Conservation (phyloP, 2,797 vertebrate genomes). For the Coilia nasus region DNA sequence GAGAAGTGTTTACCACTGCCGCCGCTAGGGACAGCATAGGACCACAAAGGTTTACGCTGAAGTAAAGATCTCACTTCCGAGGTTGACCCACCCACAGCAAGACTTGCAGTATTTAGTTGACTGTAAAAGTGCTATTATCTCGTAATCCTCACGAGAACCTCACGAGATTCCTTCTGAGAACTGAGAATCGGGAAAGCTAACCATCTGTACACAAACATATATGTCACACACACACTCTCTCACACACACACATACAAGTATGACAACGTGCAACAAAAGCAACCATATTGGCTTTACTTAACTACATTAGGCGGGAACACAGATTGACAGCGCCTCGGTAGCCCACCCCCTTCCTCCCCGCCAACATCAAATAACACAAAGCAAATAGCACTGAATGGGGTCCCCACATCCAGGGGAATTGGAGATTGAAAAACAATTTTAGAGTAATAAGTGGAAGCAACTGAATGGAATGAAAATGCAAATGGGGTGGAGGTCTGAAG, state of each 20-base stretch:
- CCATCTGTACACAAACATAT: no score
- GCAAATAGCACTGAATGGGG: constrained; percentile 77
- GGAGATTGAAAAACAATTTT: constrained; percentile 77
- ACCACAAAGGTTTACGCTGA: no score
- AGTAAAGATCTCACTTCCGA: no score
- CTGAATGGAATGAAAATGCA: constrained; percentile 81
- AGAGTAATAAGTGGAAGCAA: constrained; percentile 76
- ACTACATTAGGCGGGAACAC: constrained; percentile 83
- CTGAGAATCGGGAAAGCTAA: no score
- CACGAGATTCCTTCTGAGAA: no score
- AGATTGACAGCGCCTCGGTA: constrained; percentile 74
- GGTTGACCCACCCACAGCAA: no score
- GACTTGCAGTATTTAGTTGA: no score
- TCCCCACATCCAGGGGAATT: constrained; percentile 71
- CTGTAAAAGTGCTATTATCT: no score
- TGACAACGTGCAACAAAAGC: constrained; percentile 80
- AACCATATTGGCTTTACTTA: constrained; percentile 84
- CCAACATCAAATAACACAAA: constrained; percentile 78
- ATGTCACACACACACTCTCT: neutral
- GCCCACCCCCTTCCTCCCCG: constrained; percentile 58
- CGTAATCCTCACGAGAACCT: no score
- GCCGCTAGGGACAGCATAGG: no score
- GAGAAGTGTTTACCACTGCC: no score
- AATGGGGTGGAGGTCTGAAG: constrained; percentile 63
- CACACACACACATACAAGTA: constrained; percentile 33